Evolutionary conservation across 2,888 invertebrate genomes (phyloP).

Genomic region (Leucania comma): DNA sequence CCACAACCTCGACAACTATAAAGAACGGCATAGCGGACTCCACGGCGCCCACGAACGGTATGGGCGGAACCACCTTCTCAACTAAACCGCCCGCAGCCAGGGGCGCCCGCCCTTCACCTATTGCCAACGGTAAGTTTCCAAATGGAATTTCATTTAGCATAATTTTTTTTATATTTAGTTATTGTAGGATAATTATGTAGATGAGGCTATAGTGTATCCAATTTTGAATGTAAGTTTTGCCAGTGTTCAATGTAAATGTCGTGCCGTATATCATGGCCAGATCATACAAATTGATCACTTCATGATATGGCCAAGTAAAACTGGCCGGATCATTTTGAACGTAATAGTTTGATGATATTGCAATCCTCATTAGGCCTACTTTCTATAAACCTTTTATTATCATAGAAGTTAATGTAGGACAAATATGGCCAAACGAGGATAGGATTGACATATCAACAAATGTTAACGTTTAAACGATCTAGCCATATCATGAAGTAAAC

Average conservation of each 20-base stretch:
- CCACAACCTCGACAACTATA: slow-evolving; percentile 69
- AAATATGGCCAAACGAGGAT: too few relatives aligned
- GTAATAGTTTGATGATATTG: too few relatives aligned
- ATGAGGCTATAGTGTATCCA: background rate
- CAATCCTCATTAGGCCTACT: too few relatives aligned
- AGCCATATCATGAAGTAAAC: too few relatives aligned
- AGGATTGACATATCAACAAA: too few relatives aligned
- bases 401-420: too few relatives aligned
- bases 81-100: slow-evolving; percentile 82
- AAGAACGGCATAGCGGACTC: slow-evolving; percentile 81
- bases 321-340: too few relatives aligned
- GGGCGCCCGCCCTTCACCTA: slow-evolving; percentile 74
- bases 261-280: too few relatives aligned
- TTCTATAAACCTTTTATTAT: too few relatives aligned
- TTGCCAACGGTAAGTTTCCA: slow-evolving; percentile 76
- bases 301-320: too few relatives aligned
- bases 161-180: background rate
- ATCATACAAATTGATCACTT: too few relatives aligned
- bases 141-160: background rate
- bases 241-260: background rate
- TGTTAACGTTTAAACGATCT: too few relatives aligned
- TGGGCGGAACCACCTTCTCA: slow-evolving; percentile 63
- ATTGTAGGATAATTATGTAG: background rate
- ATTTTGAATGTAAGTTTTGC: background rate
- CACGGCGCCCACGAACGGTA: slow-evolving; percentile 75